phyloP scores from a whole-genome alignment of 2,113 vertebrate genomes.

The Stigmatopora argus region DNA sequence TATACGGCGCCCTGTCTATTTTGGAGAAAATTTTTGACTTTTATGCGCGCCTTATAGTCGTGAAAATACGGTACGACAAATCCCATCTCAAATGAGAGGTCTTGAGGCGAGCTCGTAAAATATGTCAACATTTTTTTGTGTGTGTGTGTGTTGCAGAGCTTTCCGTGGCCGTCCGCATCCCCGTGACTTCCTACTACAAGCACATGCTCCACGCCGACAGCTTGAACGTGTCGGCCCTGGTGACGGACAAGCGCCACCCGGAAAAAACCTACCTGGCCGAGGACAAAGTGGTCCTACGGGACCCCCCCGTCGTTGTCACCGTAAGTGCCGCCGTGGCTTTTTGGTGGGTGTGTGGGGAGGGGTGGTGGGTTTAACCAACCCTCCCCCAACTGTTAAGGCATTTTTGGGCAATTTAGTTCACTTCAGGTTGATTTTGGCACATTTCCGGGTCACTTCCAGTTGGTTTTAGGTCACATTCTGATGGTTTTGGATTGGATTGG shows the following conservation, averaged over 20 bases:
- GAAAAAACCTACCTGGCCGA: slow-evolving; percentile 55
- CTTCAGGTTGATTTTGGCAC: too few relatives aligned
- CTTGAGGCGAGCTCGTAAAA: not conserved
- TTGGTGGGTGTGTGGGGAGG: too few relatives aligned
- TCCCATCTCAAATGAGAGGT: not conserved
- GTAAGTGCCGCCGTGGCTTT: slow-evolving; percentile 47
- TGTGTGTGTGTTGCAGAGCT: slow-evolving; percentile 59
- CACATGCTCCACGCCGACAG: slow-evolving; percentile 61
- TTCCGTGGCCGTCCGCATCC: slow-evolving; percentile 67
- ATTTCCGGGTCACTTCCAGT: too few relatives aligned
- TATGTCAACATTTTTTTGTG: too few relatives aligned
- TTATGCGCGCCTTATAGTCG: too few relatives aligned
- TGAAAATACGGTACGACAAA: not conserved
- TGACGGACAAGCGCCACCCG: slow-evolving; percentile 37
- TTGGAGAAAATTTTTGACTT: too few relatives aligned
- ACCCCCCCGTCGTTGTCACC: slow-evolving; percentile 56
- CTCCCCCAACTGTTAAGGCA: too few relatives aligned
- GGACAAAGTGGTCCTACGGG: slow-evolving; percentile 64
- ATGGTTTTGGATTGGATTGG: too few relatives aligned
- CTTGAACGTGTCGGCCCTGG: slow-evolving; percentile 68
- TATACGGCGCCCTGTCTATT: too few relatives aligned
- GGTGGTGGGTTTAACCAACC: too few relatives aligned
- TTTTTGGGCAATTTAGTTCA: too few relatives aligned
- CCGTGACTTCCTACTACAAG: slow-evolving; percentile 71
- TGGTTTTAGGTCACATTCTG: too few relatives aligned